A percentile compares a stretch with the other conserved stretches of the same genome.
Conservation (phyloP, 1,140 invertebrate genomes). For the Octopus sinensis region DNA sequence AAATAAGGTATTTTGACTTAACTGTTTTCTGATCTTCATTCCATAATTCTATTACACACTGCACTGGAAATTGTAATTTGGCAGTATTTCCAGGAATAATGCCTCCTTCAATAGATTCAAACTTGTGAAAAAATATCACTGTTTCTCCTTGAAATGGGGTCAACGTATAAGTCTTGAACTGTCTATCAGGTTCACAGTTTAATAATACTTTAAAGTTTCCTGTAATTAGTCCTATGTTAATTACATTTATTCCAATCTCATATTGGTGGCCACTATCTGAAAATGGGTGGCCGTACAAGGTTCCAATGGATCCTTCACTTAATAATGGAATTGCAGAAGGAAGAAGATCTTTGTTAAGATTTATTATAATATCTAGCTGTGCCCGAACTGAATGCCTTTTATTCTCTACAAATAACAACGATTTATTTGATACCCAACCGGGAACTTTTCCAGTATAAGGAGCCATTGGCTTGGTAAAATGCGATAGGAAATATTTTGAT, state of each 20-base stretch:
- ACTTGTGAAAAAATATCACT: background rate
- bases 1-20: background rate
- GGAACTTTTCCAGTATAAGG: background rate
- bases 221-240: background rate
- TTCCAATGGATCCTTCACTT: background rate
- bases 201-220: background rate
- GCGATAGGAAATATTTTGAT: background rate
- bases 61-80: background rate
- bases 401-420: background rate
- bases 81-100: background rate
- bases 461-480: background rate
- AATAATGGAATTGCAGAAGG: background rate
- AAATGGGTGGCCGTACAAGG: background rate
- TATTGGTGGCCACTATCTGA: background rate
- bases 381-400: background rate
- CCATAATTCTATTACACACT: background rate
- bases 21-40: background rate
- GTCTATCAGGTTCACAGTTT: background rate
- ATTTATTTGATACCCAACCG: background rate
- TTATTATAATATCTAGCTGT: background rate
- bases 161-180: background rate
- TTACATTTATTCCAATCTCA: background rate
- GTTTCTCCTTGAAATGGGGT: background rate
- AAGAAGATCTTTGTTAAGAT: background rate
- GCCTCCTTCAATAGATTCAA: background rate